These are phyloP conservation scores for Formicarius rufipectus DNA, from an alignment of 2,113 vertebrate species.

Conservation along the genomic window DNA sequence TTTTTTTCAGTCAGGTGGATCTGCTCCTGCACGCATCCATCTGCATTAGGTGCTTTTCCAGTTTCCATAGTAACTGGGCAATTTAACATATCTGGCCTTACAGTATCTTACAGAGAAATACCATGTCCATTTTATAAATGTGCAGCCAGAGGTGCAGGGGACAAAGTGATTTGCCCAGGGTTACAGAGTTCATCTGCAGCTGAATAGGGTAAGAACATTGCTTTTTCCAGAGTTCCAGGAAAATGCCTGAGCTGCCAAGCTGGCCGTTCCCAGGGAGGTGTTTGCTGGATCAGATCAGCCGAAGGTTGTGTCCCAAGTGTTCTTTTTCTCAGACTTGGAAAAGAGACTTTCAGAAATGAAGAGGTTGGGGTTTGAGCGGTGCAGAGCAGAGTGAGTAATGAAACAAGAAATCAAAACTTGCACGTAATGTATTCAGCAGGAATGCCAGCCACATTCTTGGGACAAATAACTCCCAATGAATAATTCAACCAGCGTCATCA, in stretches of 20 bases:
- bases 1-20: conserved; percentile 22
- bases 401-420: conserved; percentile 59
- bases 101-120: background rate
- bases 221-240: background rate
- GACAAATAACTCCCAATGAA: conserved; percentile 57
- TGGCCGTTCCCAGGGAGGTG: conserved; percentile 25
- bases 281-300: background rate
- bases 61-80: conserved; percentile 34
- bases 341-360: conserved; percentile 9
- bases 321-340: conserved; percentile 33
- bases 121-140: background rate
- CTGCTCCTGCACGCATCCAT: background rate
- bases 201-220: background rate
- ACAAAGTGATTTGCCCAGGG: background rate
- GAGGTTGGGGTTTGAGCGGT: background rate
- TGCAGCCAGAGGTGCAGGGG: background rate
- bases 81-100: background rate
- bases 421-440: conserved; percentile 55
- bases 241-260: background rate
- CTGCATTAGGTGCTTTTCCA: conserved; percentile 35
- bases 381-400: conserved; percentile 33
- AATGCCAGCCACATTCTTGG: conserved; percentile 48
- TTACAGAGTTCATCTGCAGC: background rate
- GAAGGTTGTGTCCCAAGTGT: conserved; percentile 45
- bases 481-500: conserved; percentile 54